Base-by-base conservation (phyloP, 53 echinoderm and acorn worm genomes). In the Henricia sp. region DNA sequence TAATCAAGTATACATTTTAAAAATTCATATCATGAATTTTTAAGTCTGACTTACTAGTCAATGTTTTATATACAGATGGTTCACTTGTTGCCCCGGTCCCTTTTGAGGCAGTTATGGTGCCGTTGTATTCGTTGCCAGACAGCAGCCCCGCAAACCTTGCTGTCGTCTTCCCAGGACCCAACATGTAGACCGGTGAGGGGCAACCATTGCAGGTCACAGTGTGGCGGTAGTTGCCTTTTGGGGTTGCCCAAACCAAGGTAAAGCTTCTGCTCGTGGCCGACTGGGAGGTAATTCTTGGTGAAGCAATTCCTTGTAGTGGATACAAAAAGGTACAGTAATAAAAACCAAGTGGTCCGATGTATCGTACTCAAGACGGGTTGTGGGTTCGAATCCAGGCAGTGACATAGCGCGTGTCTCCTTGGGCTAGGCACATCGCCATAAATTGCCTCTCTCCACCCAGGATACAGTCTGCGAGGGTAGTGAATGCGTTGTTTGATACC, bases 51-150 rank as follows among this genome's bases (percentile, higher is more conserved):
- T 80, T 33, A 80, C 80, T 63, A 35, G 48, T 44, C 50, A 80
- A 35, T 21, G 8, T 29, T 6, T 34, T 46, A 48, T 50, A 80
- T 10, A 3, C 3, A 3, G 48, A 21, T 1, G 36, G 64, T 13
- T 63, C 63, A 63, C 80, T 80, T 24, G 24, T 80, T 2, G 63
- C n/a, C 2, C 0, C 13, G 2, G 0, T 3, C 11, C 0, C 19
- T 6, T 30, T 50, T n/a, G 63, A 40, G 0, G 80, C 48, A 29
- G 8, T 29, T 48, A 80, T 10, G 35, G 80, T 63, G 32, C 46
- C 80, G 23, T 80, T 80, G 64, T 80, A 80, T n/a, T 38, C 21
- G 19, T 48, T 62, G 0, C 80, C 80, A 13, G 80, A 37, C 23
- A 8, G 24, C 9, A 80, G 63, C 34, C 80, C 62, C 26, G 29